A percentile compares a stretch with the other conserved stretches of the same genome.
Conservation (phyloP, 2,113 vertebrate species). For the Castor canadensis region DNA sequence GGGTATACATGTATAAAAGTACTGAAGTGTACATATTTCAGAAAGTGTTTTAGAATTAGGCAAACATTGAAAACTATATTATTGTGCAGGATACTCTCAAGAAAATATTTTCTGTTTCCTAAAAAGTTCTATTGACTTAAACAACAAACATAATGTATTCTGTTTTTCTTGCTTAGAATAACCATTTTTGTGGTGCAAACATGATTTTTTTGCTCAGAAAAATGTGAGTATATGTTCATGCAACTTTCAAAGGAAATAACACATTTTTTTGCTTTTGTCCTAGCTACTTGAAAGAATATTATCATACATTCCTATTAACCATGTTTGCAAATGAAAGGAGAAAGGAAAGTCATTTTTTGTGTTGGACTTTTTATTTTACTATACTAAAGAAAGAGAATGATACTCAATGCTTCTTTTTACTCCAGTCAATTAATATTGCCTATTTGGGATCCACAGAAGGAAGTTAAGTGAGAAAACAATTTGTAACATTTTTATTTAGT, state of each 20-base stretch:
- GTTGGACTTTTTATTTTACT: not conserved
- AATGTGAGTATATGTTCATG: constrained; percentile 10
- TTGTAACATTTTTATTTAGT: constrained; percentile 4
- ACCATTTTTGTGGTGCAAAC: not conserved
- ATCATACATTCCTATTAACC: not conserved
- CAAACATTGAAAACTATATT: not conserved
- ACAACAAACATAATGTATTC: not conserved
- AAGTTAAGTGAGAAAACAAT: not conserved
- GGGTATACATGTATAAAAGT: not conserved
- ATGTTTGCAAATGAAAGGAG: constrained; percentile 1
- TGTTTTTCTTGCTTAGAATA: constrained; percentile 29
- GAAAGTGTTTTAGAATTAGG: not conserved
- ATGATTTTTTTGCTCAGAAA: constrained; percentile 9
- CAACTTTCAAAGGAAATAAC: constrained; percentile 39
- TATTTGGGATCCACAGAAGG: constrained; percentile 1
- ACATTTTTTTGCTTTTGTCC: not conserved
- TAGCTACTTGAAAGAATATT: not conserved
- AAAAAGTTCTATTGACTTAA: constrained; percentile 1
- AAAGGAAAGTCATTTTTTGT: not conserved
- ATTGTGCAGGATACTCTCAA: not conserved
- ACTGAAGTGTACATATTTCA: not conserved
- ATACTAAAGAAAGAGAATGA: not conserved
- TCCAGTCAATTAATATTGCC: not conserved
- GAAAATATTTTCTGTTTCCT: constrained; percentile 15
- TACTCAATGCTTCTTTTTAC: not conserved